These are phyloP conservation scores for Biston betularia DNA, from an alignment of 2,888 invertebrate species.

Conservation along the genomic window DNA sequence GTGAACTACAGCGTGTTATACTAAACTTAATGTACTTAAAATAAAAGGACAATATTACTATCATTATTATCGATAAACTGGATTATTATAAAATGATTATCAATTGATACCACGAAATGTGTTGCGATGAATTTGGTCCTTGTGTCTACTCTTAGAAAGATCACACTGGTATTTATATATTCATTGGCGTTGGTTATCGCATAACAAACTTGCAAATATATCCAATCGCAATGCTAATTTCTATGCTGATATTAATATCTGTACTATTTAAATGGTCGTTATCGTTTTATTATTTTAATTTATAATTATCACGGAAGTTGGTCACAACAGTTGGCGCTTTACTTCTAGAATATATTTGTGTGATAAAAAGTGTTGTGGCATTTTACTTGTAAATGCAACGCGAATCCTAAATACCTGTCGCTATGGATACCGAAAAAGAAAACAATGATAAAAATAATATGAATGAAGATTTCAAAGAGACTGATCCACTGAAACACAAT, in stretches of 20 bases:
- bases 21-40: not conserved
- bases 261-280: conserved; percentile 19
- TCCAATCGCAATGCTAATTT: conserved; percentile 25
- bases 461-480: conserved; percentile 40
- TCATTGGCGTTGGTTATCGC: conserved; percentile 5
- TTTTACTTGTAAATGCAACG: not conserved
- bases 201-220: conserved; percentile 1
- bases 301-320: conserved; percentile 23
- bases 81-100: conserved; percentile 17
- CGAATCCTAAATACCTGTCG: not conserved
- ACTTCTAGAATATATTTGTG: conserved; percentile 30
- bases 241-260: conserved; percentile 31
- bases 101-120: conserved; percentile 5
- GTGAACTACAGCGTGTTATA: not conserved
- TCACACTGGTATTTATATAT: conserved; percentile 1
- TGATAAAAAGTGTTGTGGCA: conserved; percentile 21
- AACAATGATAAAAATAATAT: conserved; percentile 19
- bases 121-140: conserved; percentile 28
- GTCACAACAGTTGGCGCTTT: conserved; percentile 29
- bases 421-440: conserved; percentile 34
- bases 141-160: conserved; percentile 33
- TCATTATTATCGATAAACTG: conserved; percentile 23
- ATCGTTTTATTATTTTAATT: conserved; percentile 27
- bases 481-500: conserved; percentile 42
- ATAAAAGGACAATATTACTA: not conserved